Conservation (phyloP, 2,113 vertebrate genomes). For the Melanostigma gelatinosum region DNA sequence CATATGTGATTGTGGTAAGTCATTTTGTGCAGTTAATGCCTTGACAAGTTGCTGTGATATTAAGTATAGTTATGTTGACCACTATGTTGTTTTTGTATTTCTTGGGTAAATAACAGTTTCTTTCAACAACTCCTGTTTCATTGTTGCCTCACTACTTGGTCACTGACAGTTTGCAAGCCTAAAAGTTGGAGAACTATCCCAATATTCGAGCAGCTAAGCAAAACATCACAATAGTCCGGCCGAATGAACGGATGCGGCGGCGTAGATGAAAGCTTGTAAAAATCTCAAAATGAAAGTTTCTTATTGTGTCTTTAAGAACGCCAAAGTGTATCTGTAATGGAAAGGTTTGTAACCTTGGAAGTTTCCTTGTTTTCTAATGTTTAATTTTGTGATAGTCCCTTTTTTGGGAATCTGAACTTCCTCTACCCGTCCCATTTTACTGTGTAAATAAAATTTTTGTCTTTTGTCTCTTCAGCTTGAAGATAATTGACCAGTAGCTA, state of each 20-base stretch:
- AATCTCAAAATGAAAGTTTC: not conserved
- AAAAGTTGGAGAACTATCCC: not conserved
- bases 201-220: not conserved
- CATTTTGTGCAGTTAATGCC: no score
- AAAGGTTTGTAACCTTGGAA: not conserved
- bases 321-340: not conserved
- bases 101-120: no score
- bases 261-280: not conserved
- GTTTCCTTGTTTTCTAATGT: not conserved
- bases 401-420: not conserved
- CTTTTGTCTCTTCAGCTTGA: slow-evolving; percentile 1
- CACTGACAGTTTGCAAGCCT: not conserved
- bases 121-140: no score
- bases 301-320: not conserved
- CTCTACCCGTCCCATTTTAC: not conserved
- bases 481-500: slow-evolving; percentile 21
- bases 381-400: not conserved
- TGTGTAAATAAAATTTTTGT: not conserved
- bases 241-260: not conserved
- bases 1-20: no score
- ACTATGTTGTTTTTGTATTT: no score
- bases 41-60: no score
- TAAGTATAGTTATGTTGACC: no score
- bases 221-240: not conserved
- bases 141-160: no score